These are phyloP conservation scores for Cataglyphis hispanica DNA, from an alignment of 1,140 invertebrate species.

Conservation along the genomic window DNA sequence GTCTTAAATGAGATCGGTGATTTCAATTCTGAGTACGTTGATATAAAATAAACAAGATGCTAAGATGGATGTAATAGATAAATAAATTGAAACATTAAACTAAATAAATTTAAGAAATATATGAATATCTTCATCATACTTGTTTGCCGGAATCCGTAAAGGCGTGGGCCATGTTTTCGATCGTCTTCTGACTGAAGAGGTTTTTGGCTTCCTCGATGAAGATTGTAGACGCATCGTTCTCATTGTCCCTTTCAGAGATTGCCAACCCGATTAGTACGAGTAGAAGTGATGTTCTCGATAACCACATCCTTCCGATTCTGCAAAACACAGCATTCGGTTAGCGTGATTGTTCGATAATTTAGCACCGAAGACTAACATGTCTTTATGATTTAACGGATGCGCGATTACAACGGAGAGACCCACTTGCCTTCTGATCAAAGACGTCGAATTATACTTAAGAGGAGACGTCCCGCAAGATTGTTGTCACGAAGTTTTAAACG, in stretches of 20 bases:
- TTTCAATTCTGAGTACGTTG: conserved; percentile 16
- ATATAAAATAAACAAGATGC: background rate
- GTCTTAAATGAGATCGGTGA: conserved; percentile 11
- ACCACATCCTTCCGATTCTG: conserved; percentile 77
- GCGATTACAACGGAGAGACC: background rate
- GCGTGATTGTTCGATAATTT: background rate
- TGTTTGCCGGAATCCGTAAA: conserved; percentile 81
- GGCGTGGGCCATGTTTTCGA: conserved; percentile 78
- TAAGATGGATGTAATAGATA: background rate
- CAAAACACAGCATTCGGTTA: conserved; percentile 39
- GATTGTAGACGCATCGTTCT: conserved; percentile 77
- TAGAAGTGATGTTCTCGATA: conserved; percentile 74
- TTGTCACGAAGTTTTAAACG: conserved; percentile 70
- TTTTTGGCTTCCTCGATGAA: conserved; percentile 83
- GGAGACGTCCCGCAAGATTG: conserved; percentile 35
- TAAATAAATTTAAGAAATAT: background rate
- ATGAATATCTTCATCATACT: conserved; percentile 65
- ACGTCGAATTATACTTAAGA: conserved; percentile 75
- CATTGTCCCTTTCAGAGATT: conserved; percentile 76
- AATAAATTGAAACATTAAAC: background rate
- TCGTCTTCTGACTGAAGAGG: conserved; percentile 81
- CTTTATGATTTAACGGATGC: background rate
- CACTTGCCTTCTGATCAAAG: background rate
- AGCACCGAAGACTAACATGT: background rate
- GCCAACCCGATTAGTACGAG: conserved; percentile 71